Evolutionary conservation across 2,888 invertebrate species (phyloP).

Genomic region (Troides aeacus): DNA sequence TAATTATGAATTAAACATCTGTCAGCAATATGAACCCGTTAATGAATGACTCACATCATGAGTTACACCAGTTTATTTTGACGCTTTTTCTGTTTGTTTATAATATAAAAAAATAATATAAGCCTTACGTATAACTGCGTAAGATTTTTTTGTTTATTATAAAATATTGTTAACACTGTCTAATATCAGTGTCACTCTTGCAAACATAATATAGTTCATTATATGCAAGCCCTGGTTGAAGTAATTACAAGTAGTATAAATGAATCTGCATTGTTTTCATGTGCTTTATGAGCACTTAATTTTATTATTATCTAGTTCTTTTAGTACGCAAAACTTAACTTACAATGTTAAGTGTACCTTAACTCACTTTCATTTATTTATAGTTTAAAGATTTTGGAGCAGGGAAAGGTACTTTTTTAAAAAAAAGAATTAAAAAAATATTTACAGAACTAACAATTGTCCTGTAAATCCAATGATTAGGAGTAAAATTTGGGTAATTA

Average conservation of each 20-base stretch:
- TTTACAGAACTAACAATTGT: background rate
- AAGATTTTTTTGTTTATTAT: background rate
- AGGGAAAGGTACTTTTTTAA: background rate
- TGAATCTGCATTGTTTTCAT: background rate
- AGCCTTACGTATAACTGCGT: background rate
- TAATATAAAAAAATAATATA: background rate
- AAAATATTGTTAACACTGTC: background rate
- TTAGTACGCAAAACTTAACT: background rate
- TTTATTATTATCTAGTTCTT: background rate
- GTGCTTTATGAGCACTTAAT: background rate
- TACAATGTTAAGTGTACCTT: background rate
- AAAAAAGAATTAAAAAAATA: background rate
- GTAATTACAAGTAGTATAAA: background rate
- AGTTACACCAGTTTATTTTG: constrained; percentile 11
- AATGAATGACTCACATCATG: constrained; percentile 23
- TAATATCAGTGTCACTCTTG: background rate
- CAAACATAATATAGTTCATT: background rate
- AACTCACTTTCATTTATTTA: background rate
- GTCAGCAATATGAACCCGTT: constrained; percentile 9
- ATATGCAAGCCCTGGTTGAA: background rate
- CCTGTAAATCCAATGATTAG: background rate
- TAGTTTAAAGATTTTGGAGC: background rate
- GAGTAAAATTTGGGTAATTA: background rate
- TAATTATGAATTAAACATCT: constrained; percentile 12
- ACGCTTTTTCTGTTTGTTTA: background rate